Conservation (phyloP, 2,113 vertebrate genomes). For the Osmerus eperlanus region DNA sequence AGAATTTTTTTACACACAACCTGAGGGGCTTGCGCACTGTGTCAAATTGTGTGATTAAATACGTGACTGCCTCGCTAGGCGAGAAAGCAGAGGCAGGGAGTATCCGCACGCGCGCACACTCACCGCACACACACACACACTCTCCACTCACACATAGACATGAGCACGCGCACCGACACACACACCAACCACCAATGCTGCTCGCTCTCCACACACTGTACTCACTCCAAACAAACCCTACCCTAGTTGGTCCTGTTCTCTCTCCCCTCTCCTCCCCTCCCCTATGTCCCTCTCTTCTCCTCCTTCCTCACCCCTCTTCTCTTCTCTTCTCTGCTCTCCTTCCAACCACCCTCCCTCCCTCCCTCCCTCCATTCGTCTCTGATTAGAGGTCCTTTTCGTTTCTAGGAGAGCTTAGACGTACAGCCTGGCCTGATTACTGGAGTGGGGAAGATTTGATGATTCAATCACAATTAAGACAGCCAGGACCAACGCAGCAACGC, state of each 20-base stretch:
- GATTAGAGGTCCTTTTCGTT: constrained; percentile 36
- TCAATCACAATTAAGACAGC: constrained; percentile 35
- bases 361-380: constrained; percentile 15
- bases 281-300: too few species aligned
- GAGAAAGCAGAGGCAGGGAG: constrained; percentile 52
- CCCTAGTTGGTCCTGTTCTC: too few species aligned
- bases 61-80: constrained; percentile 64
- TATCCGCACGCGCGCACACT: constrained; percentile 7
- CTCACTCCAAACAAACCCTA: not conserved
- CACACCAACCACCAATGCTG: too few species aligned
- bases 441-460: constrained; percentile 27
- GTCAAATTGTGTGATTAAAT: constrained; percentile 75
- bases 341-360: not conserved
- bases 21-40: constrained; percentile 59
- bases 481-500: not conserved
- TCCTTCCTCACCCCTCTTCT: not conserved
- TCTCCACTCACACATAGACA: not conserved
- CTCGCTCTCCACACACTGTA: not conserved
- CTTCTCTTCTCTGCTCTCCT: too few species aligned
- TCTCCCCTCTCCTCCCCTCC: too few species aligned
- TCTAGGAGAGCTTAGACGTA: not conserved
- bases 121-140: not conserved
- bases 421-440: constrained; percentile 24
- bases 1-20: constrained; percentile 61
- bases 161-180: too few species aligned